Conservation (phyloP, 1,140 invertebrate genomes). For the Drosophila albomicans region DNA sequence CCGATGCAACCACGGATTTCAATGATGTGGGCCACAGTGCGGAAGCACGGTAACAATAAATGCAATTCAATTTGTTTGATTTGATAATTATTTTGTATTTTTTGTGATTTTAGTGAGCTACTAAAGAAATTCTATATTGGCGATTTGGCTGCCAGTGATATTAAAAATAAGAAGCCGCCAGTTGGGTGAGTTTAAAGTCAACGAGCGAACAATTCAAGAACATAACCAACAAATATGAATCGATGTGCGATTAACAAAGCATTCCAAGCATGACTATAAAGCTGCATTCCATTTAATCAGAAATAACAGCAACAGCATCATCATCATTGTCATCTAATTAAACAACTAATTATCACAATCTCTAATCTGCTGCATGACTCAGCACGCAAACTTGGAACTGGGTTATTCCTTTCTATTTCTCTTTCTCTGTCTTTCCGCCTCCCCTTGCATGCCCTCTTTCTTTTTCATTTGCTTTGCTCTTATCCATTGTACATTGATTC, state of each 20-base stretch:
- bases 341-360: background rate
- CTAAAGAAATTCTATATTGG: slow-evolving; percentile 96
- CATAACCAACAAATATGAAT: slow-evolving; percentile 8
- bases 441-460: too few relatives aligned
- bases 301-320: background rate
- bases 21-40: slow-evolving; percentile 94
- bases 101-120: slow-evolving; percentile 87
- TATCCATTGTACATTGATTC: too few relatives aligned
- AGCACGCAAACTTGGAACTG: background rate
- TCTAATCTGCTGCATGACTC: slow-evolving; percentile 1
- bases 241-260: slow-evolving; percentile 1
- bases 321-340: slow-evolving; percentile 4
- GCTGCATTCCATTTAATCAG: too few relatives aligned
- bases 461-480: too few relatives aligned
- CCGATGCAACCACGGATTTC: slow-evolving; percentile 92
- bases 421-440: too few relatives aligned
- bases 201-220: background rate
- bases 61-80: background rate
- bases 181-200: slow-evolving; percentile 57
- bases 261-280: background rate
- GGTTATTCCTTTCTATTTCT: background rate
- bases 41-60: slow-evolving; percentile 89
- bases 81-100: background rate
- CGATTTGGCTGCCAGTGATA: slow-evolving; percentile 86
- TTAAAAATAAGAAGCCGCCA: slow-evolving; percentile 50